A percentile compares a stretch with the other conserved stretches of the same genome.
These are phyloP conservation scores for Acleris emargana DNA, from an alignment of 2,888 invertebrate species.

Conservation along the genomic window DNA sequence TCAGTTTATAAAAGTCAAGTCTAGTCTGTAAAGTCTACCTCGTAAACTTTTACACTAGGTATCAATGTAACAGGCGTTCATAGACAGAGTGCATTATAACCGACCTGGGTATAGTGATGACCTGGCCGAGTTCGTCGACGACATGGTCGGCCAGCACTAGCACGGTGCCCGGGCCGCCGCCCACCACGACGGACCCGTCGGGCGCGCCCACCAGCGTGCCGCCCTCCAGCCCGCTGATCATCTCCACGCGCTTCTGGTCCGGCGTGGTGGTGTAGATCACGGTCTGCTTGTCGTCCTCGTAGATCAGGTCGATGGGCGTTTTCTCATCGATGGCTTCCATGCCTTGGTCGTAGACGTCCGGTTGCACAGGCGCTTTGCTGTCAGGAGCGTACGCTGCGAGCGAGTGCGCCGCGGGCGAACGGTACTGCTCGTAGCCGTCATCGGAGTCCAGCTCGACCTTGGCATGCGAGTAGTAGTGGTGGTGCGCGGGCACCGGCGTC, in stretches of 20 bases:
- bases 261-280: conserved; percentile 92
- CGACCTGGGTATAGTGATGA: conserved; percentile 87
- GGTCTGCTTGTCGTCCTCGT: conserved; percentile 93
- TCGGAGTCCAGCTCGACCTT: conserved; percentile 76
- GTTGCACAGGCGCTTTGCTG: conserved; percentile 84
- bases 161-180: conserved; percentile 84
- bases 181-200: conserved; percentile 81
- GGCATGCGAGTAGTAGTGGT: conserved; percentile 79
- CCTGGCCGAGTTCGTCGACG: conserved; percentile 87
- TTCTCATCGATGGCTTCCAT: conserved; percentile 85
- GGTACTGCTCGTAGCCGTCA: conserved; percentile 85
- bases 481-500: conserved; percentile 85
- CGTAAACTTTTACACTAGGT: too few relatives aligned
- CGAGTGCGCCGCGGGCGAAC: conserved; percentile 71
- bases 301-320: conserved; percentile 91
- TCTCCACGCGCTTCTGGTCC: conserved; percentile 91
- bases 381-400: conserved; percentile 79
- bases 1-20: too few relatives aligned
- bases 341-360: conserved; percentile 77
- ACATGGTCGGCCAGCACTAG: conserved; percentile 89
- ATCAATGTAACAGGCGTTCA: not conserved
- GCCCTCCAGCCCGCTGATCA: conserved; percentile 86
- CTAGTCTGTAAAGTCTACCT: too few relatives aligned
- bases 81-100: conserved; percentile 15
- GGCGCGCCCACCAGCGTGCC: conserved; percentile 82